phyloP scores from a whole-genome alignment of 2,797 vertebrate species.

The Linurgus olivaceus region DNA sequence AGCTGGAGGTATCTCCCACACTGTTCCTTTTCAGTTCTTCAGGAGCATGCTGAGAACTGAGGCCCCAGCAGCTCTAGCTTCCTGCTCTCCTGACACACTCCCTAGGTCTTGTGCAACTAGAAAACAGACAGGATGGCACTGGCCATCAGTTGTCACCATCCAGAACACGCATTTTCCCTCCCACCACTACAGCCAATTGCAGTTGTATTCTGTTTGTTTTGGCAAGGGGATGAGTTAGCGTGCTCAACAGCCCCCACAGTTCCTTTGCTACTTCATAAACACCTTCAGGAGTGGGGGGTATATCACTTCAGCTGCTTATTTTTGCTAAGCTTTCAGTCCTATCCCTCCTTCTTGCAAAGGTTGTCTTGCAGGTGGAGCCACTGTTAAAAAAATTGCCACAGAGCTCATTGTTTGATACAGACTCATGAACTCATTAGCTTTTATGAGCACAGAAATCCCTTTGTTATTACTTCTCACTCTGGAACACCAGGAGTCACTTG shows the following conservation, averaged over 20 bases:
- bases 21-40: background rate
- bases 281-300: background rate
- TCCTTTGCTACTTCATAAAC: background rate
- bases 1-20: background rate
- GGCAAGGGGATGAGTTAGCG: background rate
- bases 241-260: background rate
- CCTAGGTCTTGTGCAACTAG: background rate
- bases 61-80: background rate
- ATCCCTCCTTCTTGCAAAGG: background rate
- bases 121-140: background rate
- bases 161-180: background rate
- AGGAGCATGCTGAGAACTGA: background rate
- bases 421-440: background rate
- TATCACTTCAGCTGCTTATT: background rate
- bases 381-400: background rate
- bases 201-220: background rate
- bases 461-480: background rate
- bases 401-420: background rate
- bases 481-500: background rate
- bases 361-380: background rate
- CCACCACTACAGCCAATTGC: background rate
- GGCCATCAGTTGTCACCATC: background rate
- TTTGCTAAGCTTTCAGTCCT: background rate
- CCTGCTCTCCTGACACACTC: rapidly evolving
- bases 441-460: background rate